phyloP scores from a whole-genome alignment of 2,797 vertebrate genomes.

The Chloroceryle amazona region DNA sequence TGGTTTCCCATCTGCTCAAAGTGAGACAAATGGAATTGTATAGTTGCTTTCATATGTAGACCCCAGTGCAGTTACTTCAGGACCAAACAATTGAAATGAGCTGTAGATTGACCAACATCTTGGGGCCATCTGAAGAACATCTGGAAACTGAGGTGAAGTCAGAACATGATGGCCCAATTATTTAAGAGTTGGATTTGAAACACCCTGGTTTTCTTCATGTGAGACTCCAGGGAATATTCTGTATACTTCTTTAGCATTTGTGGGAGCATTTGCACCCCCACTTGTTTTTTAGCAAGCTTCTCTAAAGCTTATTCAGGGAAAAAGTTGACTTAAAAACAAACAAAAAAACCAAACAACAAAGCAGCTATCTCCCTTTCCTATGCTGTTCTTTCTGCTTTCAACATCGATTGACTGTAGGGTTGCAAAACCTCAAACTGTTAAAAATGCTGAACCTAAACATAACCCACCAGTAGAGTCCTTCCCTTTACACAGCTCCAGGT shows the following conservation, averaged over 20 bases:
- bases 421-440: background rate
- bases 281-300: background rate
- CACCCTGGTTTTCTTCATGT: background rate
- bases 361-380: background rate
- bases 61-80: background rate
- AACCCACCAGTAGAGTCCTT: background rate
- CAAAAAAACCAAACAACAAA: no score
- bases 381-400: background rate
- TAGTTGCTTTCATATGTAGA: background rate
- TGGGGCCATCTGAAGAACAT: constrained; percentile 32
- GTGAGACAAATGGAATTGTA: background rate
- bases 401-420: background rate
- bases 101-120: background rate
- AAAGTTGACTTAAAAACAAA: background rate
- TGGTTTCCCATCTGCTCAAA: background rate
- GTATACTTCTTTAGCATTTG: background rate
- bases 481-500: background rate
- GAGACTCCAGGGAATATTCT: background rate
- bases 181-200: background rate
- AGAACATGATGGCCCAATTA: background rate
- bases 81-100: background rate
- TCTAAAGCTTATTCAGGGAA: background rate
- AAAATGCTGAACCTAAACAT: background rate
- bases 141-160: background rate
- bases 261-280: background rate